A percentile compares a stretch with the other conserved stretches of the same genome.
These are phyloP conservation scores for Amphilophus citrinellus DNA, from an alignment of 2,113 vertebrate species.

Conservation along the genomic window DNA sequence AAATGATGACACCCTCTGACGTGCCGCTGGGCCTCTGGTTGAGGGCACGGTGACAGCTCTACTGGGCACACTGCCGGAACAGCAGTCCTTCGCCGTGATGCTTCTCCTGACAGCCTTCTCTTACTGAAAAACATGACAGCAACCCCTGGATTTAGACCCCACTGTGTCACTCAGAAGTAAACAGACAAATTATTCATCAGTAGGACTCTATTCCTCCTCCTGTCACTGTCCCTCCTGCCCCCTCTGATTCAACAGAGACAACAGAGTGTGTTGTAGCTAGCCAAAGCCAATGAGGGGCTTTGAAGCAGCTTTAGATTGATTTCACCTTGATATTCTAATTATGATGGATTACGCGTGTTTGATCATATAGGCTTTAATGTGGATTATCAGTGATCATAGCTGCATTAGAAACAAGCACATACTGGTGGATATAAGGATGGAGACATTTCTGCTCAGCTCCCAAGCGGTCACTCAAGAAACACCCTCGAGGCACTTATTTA, in stretches of 20 bases:
- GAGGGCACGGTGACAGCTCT: slow-evolving; percentile 90
- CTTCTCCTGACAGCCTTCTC: slow-evolving; percentile 89
- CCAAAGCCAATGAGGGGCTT: slow-evolving; percentile 20
- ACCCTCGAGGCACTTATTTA: slow-evolving; percentile 51
- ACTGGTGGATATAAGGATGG: slow-evolving; percentile 25
- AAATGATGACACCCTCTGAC: slow-evolving; percentile 88
- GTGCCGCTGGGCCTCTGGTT: slow-evolving; percentile 82
- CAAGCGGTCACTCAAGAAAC: slow-evolving; percentile 50
- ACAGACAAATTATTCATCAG: slow-evolving; percentile 89
- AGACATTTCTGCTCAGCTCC: slow-evolving; percentile 32
- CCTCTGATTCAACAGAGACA: slow-evolving; percentile 46
- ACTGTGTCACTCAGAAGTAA: slow-evolving; percentile 87
- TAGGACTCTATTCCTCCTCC: slow-evolving; percentile 81
- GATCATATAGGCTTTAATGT: slow-evolving; percentile 16
- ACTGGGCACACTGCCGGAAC: slow-evolving; percentile 88
- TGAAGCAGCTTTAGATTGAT: slow-evolving; percentile 45
- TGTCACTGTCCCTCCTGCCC: slow-evolving; percentile 68
- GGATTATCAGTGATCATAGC: slow-evolving; percentile 8
- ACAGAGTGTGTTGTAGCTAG: slow-evolving; percentile 34
- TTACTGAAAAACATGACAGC: slow-evolving; percentile 92
- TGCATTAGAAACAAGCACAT: slow-evolving; percentile 24
- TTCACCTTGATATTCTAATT: slow-evolving; percentile 43
- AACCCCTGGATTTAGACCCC: slow-evolving; percentile 84
- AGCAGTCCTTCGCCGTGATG: slow-evolving; percentile 87
- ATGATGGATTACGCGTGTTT: slow-evolving; percentile 17